Base-by-base conservation (phyloP, 2,888 invertebrate species). In the Tetranychus piercei region DNA sequence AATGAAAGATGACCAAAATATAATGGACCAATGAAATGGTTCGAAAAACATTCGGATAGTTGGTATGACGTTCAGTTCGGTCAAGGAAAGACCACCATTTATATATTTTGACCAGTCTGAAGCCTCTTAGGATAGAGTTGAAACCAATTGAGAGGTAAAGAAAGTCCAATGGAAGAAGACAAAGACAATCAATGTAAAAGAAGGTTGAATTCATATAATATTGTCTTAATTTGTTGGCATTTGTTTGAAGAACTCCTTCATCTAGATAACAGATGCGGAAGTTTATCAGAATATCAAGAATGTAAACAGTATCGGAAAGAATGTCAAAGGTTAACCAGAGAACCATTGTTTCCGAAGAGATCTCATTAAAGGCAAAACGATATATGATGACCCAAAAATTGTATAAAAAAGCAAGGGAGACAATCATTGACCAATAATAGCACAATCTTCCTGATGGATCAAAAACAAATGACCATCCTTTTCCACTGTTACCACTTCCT, bases 11-110 rank as follows among this genome's bases (percentile, higher is more conserved):
- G 85, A 94, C 94, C 90, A 85, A 80, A 11, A 85, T 81, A 79
- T 84, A 84, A 76, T 81, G 80, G 8, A 80, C 79, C 44, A 81
- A 78, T n/a, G 79, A 79, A 15, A 80, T 73, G 44, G 80, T 80
- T n/a, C 81, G 88, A 86, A 94, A 94, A 81, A 95, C 87, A 86
- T 97, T 97, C 79, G 96, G 96, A 86, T 95, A 97, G 86, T 96
- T 97, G 80, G 96, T 96, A 83, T 97, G 96, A 78, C 96, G 88
- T 84, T 97, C 97, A 76, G 95, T 96, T 80, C 95, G 88, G 85
- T 97, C 96, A 89, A 96, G 90, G 84, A 96, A 96, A 81, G 93
- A 91, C 95, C 95, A 96, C 84, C 95, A 96, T 44, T 94, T 88
- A 85, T 96, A 96, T 82, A 96, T 94, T 84, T 96, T 96, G 80